Base-by-base conservation (phyloP, 92 coral and sea anemone genomes). In the Blastomussa wellsi region DNA sequence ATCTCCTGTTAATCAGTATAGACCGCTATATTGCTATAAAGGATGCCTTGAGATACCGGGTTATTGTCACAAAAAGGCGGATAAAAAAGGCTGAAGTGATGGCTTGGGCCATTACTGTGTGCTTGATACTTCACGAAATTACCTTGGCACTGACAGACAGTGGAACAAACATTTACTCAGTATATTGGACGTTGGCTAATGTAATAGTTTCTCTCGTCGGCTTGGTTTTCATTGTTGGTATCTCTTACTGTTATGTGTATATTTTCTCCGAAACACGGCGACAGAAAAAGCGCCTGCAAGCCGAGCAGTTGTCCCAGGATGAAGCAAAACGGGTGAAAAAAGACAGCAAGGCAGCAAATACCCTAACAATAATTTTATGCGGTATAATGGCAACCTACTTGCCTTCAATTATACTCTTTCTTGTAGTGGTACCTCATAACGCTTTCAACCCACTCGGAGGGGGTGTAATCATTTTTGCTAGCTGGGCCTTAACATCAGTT, bases 201-300 rank as follows among this genome's bases (percentile, higher is more conserved):
- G 17, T 72, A 35, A 19, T 37, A 17, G 0, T 10, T 24, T 3
- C 31, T n/a, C 17, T 24, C 19, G 4, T 72, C 44, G 31, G n/a
- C 48, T 72, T 26, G 11, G 9, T 17, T 72, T 72, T 10, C 15
- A 72, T 72, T 19, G 31, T 15, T 36, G 76, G 13, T 15, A 72
- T 72, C 22, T 7, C 12, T 20, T 17, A 10, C n/a, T 10, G 36
- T 37, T 72, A 72, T 38, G 12, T 17, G 26, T 72, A 35, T 31
- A 72, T 72, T 39, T 77, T 31, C 83, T 41, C 41, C 4, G 83
- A 62, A 64, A n/a, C 83, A 39, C 70, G 73, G 38, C 83, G 83
- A 32, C 83, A 39, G 55, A 39, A 55, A 7, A 79, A 64, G 44
- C 83, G 83, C 1, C 72, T 79, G 36, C 37, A 38, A 37, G 26